Percentiles rank a stretch among this genome's conserved stretches.
phyloP scores from a whole-genome alignment of 1,140 invertebrate species.

The Hyles vespertilio region DNA sequence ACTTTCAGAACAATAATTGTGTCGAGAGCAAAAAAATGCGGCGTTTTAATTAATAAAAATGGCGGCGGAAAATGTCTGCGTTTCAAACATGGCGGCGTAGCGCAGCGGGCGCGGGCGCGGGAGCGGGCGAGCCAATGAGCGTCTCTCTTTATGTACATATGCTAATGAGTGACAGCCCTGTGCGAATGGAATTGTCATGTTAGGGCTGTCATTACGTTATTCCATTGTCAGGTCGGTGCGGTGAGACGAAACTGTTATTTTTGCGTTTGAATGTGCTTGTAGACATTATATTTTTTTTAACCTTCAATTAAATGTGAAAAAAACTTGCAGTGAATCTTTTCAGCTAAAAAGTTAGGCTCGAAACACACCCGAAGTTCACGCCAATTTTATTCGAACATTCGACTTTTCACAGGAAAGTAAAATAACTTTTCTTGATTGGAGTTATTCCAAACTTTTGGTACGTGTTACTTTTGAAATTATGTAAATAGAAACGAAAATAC shows the following conservation, averaged over 20 bases:
- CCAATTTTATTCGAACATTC: too few relatives aligned
- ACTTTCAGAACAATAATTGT: conserved; percentile 48
- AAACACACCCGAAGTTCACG: too few relatives aligned
- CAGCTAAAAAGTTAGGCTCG: too few relatives aligned
- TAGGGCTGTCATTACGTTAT: conserved; percentile 62
- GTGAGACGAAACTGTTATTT: conserved; percentile 49
- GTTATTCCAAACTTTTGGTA: too few relatives aligned
- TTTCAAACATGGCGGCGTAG: conserved; percentile 49
- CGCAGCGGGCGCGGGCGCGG: conserved; percentile 6
- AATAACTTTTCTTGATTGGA: too few relatives aligned
- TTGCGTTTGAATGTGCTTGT: conserved; percentile 42
- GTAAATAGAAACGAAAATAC: too few relatives aligned
- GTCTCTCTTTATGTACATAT: conserved; percentile 61
- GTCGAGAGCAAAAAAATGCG: conserved; percentile 31
- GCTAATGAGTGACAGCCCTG: conserved; percentile 66
- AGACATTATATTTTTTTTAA: too few relatives aligned
- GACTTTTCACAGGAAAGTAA: too few relatives aligned
- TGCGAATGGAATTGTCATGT: conserved; percentile 70
- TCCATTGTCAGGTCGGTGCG: conserved; percentile 37
- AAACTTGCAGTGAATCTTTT: too few relatives aligned
- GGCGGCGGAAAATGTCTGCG: conserved; percentile 55
- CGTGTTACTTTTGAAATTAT: too few relatives aligned
- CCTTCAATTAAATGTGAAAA: too few relatives aligned
- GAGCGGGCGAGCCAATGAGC: conserved; percentile 35
- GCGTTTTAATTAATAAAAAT: conserved; percentile 69